These are phyloP conservation scores for Phodopus roborovskii DNA, from an alignment of 2,113 vertebrate genomes.

Conservation along the genomic window DNA sequence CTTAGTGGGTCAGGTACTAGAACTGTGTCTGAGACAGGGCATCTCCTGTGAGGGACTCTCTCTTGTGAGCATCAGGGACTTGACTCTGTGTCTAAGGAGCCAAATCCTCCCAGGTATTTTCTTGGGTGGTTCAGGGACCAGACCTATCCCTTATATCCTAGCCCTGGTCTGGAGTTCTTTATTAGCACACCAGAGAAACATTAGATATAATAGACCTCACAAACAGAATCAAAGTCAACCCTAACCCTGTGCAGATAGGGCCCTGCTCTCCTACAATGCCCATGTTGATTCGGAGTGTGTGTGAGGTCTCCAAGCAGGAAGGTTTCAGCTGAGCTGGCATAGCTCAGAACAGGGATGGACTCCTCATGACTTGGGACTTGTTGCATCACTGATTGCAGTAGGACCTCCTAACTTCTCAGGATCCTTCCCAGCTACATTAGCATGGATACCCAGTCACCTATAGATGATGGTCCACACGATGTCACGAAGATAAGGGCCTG, in stretches of 20 bases:
- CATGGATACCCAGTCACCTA: not conserved
- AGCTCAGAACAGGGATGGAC: too few relatives aligned
- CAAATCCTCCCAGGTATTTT: too few relatives aligned
- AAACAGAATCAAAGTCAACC: too few relatives aligned
- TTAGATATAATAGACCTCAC: too few relatives aligned
- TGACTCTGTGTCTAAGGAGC: too few relatives aligned
- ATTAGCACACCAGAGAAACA: not conserved
- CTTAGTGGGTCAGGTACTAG: not conserved
- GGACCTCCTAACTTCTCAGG: not conserved
- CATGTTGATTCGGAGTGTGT: not conserved
- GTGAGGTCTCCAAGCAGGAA: not conserved
- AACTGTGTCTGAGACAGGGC: too few relatives aligned
- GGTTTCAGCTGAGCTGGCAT: not conserved
- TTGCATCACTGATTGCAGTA: accelerated
- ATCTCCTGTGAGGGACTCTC: too few relatives aligned
- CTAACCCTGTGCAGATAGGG: not conserved
- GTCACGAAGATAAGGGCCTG: accelerated
- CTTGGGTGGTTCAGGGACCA: not conserved
- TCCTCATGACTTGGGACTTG: too few relatives aligned
- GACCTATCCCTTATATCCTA: too few relatives aligned
- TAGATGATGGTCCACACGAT: not conserved
- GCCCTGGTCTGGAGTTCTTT: not conserved
- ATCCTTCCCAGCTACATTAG: not conserved
- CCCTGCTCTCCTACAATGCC: not conserved
- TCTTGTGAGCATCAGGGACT: too few relatives aligned